These are phyloP conservation scores for Pyrgilauda ruficollis DNA, from an alignment of 2,113 vertebrate species.

Conservation along the genomic window DNA sequence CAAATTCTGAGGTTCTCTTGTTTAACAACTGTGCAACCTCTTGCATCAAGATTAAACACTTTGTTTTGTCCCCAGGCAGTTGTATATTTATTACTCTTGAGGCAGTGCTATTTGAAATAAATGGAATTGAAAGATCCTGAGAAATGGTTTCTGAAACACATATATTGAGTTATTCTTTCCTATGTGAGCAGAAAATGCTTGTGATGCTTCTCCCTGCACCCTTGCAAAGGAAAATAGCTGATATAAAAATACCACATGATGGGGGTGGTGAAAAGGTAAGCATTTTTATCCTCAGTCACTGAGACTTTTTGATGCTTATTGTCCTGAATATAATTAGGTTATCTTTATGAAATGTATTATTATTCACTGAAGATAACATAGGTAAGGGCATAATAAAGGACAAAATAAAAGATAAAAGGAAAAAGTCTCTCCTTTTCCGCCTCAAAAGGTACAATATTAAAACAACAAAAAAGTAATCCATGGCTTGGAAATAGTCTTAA, in stretches of 20 bases:
- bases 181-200: constrained; percentile 51
- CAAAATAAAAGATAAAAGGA: background rate
- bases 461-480: background rate
- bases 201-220: background rate
- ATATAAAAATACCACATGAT: background rate
- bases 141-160: constrained; percentile 69
- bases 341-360: constrained; percentile 9
- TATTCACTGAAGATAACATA: constrained; percentile 20
- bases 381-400: constrained; percentile 4
- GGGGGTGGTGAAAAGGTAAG: background rate
- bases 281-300: background rate
- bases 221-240: background rate
- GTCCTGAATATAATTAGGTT: constrained; percentile 48
- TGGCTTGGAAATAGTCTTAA: background rate
- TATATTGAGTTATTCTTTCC: constrained; percentile 56
- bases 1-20: constrained; percentile 45
- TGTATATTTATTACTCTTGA: constrained; percentile 70
- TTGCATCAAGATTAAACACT: constrained; percentile 74
- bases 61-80: constrained; percentile 69
- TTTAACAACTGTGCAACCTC: constrained; percentile 71
- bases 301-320: background rate
- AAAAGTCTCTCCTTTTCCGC: background rate
- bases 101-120: constrained; percentile 72
- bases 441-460: background rate
- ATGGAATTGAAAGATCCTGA: constrained; percentile 68